Base-by-base conservation (phyloP, 1,140 invertebrate genomes). In the Drosophila simulans region DNA sequence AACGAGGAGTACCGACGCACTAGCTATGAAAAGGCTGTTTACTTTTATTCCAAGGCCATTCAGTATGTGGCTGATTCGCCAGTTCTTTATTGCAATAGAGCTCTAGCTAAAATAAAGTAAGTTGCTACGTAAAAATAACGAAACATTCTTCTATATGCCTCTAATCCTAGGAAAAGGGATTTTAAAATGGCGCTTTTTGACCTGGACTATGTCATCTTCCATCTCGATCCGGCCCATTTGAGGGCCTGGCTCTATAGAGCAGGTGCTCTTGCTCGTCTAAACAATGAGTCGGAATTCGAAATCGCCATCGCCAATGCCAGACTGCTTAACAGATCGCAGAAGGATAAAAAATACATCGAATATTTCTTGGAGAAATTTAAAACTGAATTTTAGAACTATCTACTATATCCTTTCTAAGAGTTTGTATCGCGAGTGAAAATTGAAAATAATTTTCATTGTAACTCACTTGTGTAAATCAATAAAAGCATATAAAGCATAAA, bases 241-340 rank as follows among this genome's bases (percentile, higher is more conserved):
- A 55, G 40, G 27, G 82, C 77, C 43, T 81, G 64, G 78, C 69
- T 86, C 1, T 85, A 70, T 17, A 74, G 52, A 11, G 82, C 74
- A 0, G 78, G 68, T 3, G 49, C 60, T 7, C 11, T 81, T 1
- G 68, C 80, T 5, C 82, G 82, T 4, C 5, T 85, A 13, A 63
- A 78, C 20, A 35, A 88, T 7, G 83, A 82, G 0, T 12, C 8
- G 2, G 78, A 49, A 10, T 88, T 45, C 1, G 42, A 71, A n/a
- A 11, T 48, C 1, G 53, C 57, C 17, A 45, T 86, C 2, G 13
- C 45, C 0, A 68, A 34, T 42, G 82, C 83, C 1, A 48, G 46
- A 3, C 13, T 48, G 7, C 58, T 37, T 0, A 82, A 88, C 11
- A 62, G 56, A 17, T 11, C 31, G 0, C 11, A 37, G 4, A 75